Conservation (phyloP, 2,113 vertebrate genomes). For the Tupaia tana region DNA sequence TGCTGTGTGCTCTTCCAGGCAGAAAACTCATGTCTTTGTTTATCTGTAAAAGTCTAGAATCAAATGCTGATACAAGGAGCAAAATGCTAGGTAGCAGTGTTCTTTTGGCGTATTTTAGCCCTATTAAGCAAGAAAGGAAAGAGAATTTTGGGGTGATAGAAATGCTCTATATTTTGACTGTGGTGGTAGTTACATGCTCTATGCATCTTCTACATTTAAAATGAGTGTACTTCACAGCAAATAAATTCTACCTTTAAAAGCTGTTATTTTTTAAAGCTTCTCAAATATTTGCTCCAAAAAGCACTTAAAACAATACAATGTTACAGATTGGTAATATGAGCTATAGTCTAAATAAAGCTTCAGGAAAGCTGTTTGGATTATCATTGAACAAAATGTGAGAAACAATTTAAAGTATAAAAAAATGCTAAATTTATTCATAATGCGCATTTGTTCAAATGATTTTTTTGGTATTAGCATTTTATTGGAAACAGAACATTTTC, state of each 20-base stretch:
- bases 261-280: slow-evolving; percentile 6
- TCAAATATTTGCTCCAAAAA: slow-evolving; percentile 33
- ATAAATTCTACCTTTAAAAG: slow-evolving; percentile 10
- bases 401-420: slow-evolving; percentile 50
- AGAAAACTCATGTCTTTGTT: not conserved
- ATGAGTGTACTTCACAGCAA: not conserved
- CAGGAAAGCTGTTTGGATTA: not conserved
- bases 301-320: not conserved
- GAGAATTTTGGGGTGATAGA: not conserved
- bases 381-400: slow-evolving; percentile 28
- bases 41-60: not conserved
- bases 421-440: not conserved
- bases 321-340: slow-evolving; percentile 6
- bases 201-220: not conserved
- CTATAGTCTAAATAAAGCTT: not conserved
- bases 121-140: not conserved
- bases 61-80: not conserved
- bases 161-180: not conserved
- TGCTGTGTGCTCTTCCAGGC: not conserved
- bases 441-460: not conserved
- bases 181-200: not conserved
- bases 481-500: slow-evolving; percentile 30
- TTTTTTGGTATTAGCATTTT: slow-evolving; percentile 42
- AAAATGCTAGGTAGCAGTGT: not conserved
- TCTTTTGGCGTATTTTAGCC: not conserved